Base-by-base conservation (phyloP, 30 jellyfish, hydroid and myxozoan genomes). In the Clytia hemisphaerica region DNA sequence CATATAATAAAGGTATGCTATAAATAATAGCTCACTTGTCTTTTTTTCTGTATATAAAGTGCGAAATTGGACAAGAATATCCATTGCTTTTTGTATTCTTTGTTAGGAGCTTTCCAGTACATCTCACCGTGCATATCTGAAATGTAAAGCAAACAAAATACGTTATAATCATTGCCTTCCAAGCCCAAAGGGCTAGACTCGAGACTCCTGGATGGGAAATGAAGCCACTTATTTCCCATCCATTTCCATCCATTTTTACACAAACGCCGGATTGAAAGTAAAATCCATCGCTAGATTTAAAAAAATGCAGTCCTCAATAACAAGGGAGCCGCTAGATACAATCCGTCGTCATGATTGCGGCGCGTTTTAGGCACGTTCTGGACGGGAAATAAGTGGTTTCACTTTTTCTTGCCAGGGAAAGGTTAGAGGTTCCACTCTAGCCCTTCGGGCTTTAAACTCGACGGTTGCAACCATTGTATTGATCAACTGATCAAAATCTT, bases 71-170 rank as follows among this genome's bases (percentile, higher is more conserved):
- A 61, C 0, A 90, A 42, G 14, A 67, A 93, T 45, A 81, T 73
- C 82, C 88, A 90, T 15, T 85, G 95, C 45, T 73, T 76, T 18
- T 59, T 69, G 95, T 95, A 90, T 10, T 93, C 76, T 54, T 90
- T 90, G 6, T 93, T 93, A 30, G 94, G 98, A 26, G 90, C 80
- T 42, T 90, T 90, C 95, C 98, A 90, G 25, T 24, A 53, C 79
- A 90, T 26, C 33, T 78, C 93, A 9, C 98, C 98, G 15, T 72
- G 37, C 72, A 90, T 54, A 38, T 72, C 94, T 67, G 45, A 16
- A 40, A 4, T 5, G 36, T 42, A 12, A 42, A 42, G 19, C n/a
- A 21, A 12, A 42, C 0, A 42, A 21, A 12, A 12, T 42, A 16
- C 19, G 19, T 42, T 21, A 21, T 42, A 12, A 42, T 12, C 54